Evolutionary conservation across 2,113 vertebrate species (phyloP).

Genomic region (Ariopsis seemanni): DNA sequence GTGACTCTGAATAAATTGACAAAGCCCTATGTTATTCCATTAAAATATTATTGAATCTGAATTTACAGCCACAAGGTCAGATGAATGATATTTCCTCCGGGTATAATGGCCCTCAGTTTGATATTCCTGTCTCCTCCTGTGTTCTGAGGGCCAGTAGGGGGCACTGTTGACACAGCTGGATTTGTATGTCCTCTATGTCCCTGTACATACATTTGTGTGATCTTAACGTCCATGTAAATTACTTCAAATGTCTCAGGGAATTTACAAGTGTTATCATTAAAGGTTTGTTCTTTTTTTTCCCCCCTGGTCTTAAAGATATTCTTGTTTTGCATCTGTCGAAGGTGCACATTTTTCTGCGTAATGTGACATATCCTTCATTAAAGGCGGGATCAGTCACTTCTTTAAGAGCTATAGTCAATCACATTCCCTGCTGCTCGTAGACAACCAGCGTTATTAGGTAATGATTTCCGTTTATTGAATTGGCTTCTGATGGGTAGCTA

Average conservation of each 20-base stretch:
- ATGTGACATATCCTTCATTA: not conserved
- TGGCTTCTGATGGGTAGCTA: slow-evolving; percentile 21
- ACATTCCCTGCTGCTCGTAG: slow-evolving; percentile 7
- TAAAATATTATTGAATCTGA: not conserved
- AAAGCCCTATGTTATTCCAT: not conserved
- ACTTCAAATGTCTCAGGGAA: slow-evolving; percentile 25
- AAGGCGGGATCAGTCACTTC: not conserved
- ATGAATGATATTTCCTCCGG: slow-evolving; percentile 24
- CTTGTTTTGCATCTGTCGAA: not conserved
- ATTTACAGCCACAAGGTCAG: slow-evolving; percentile 31
- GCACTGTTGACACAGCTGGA: slow-evolving; percentile 30
- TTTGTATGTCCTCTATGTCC: not conserved
- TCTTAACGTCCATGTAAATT: not conserved
- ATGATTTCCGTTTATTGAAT: slow-evolving; percentile 25
- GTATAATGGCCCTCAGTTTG: not conserved
- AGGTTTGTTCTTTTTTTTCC: not conserved
- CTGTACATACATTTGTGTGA: not conserved
- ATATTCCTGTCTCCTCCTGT: not conserved
- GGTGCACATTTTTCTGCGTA: not conserved
- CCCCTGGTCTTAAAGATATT: not conserved
- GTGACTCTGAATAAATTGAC: not conserved
- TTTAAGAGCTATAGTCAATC: not conserved
- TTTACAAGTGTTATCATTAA: not conserved
- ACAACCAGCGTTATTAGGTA: slow-evolving; percentile 12
- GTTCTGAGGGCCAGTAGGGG: slow-evolving; percentile 26